Base-by-base conservation (phyloP, 2,113 vertebrate species). In the Phycodurus eques region DNA sequence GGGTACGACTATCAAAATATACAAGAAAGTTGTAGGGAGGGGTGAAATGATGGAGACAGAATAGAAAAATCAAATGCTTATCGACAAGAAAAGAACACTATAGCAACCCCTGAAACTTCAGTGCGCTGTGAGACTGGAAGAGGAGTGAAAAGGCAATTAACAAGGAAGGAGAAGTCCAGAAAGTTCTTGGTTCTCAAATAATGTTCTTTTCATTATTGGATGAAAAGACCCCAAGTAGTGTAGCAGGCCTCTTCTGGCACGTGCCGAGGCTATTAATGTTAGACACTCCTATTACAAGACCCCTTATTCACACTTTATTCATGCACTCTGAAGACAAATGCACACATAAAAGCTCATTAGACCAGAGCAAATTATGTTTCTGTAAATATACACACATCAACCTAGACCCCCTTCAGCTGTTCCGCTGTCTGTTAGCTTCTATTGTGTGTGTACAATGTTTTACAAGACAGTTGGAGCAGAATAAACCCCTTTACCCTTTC, bases 281-380 rank as follows among this genome's bases (percentile, higher is more conserved):
- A 88, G 74, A 65, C 43, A 54, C 79, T 71, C 77, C 68, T 91
- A 27, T 92, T 89, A 91, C 73, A 75, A 90, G 88, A 82, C 89
- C 87, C 87, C 71, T 56, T 80, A 81, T 71, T 74, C 75, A 72
- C 65, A 72, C 72, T 68, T 27, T 54, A 22, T 43, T 42, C 35
- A 69, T 42, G 53, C 51, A 43, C 35, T 13, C 33, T 22, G 17
- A 43, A 66, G 51, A 54, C 35, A 72, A 57, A 81, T 61, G 60
- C 64, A 76, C 64, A 44, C 66, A 72, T 73, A 79, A 83, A 81
- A 80, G 47, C 69, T 57, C 73, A 76, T 73, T 76, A 70, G 22
- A 46, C 39, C n/a, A 44, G n/a, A 56, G 66, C 66, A 44, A 59
- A 44, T 22, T 71, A 57, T 70, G 56, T 77, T 67, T 70, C 8